Conservation (phyloP, 2,888 invertebrate genomes). For the Nomada fucata region DNA sequence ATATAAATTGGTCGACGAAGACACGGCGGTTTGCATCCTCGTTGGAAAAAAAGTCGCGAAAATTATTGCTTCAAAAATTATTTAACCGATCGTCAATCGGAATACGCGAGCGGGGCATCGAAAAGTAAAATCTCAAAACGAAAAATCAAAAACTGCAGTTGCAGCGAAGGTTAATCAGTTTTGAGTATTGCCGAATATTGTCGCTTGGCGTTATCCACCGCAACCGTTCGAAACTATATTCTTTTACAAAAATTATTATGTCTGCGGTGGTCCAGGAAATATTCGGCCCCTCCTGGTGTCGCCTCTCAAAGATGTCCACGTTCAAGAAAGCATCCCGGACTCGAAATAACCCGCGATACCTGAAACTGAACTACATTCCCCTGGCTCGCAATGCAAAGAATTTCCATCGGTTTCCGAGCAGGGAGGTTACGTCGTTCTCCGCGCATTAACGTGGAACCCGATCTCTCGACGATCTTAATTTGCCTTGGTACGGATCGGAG, state of each 20-base stretch:
- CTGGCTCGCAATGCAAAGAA: slow-evolving; percentile 32
- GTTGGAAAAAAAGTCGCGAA: no score
- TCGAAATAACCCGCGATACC: not conserved
- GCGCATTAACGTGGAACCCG: slow-evolving; percentile 30
- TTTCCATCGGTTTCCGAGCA: slow-evolving; percentile 8
- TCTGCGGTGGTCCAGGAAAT: not conserved
- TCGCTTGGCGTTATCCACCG: no score
- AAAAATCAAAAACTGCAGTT: no score
- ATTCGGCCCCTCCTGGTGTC: no score
- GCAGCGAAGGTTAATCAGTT: no score
- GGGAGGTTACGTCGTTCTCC: slow-evolving; percentile 17
- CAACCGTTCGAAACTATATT: no score
- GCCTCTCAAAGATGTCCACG: not conserved
- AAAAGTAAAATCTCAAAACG: no score
- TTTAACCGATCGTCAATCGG: no score
- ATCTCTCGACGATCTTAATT: slow-evolving; percentile 56
- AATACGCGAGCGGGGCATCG: no score
- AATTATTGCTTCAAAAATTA: no score
- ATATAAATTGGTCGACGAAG: not conserved
- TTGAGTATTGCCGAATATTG: no score
- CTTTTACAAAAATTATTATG: no score
- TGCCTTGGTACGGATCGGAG: slow-evolving; percentile 41
- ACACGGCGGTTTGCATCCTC: not conserved
- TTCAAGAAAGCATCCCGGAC: not conserved
- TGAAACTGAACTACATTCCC: not conserved